Base-by-base conservation (phyloP, 2,113 vertebrate genomes). In the Grallaria varia region DNA sequence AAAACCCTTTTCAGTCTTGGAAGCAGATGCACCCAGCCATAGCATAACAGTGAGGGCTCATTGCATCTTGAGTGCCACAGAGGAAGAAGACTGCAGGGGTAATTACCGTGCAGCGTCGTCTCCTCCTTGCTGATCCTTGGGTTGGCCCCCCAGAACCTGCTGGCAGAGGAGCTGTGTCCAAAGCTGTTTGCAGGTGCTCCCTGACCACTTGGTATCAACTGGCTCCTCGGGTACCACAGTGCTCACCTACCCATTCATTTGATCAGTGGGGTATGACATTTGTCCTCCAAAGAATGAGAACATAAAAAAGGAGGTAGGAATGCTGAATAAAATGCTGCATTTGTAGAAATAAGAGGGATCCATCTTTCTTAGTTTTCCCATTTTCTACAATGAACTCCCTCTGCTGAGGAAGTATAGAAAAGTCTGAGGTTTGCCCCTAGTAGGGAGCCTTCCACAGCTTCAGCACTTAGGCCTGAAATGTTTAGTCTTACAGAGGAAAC, bases 351-450 rank as follows among this genome's bases (percentile, higher is more conserved):
- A 24, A 69, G 31, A 67, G 2, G 9, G 37, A 40, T 68, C 40
- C 0, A 16, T 40, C 23, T 64, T 76, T 33, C 45, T n/a, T 2
- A 0, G 0, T 66, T 84, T 12, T 4, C 15, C 7, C 1, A 2
- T 63, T 60, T 84, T 63, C 33, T 50, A 7, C 9, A 59, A 14
- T 37, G 44, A 76, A 33, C 8, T 84, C 50, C 69, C 40, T 58
- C 37, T 40, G 19, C 49, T 18, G 14, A 45, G 55, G 44, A 52
- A 80, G 58, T 49, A 47, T 4, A 25, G 56, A 40, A 24, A 68
- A 14, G 17, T 56, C 59, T 56, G 52, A 63, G 52, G 20, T 59
- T 28, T 95, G 33, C 24, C 47, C 37, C 55, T 75, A 1, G 33
- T 15, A 42, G 21, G 19, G 66, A 78, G 39, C 30, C 50, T 74